Evolutionary conservation across 2,888 invertebrate species (phyloP), one percentile per base, ranked within the genome.

Genomic region (Ptychoptera contaminata): DNA sequence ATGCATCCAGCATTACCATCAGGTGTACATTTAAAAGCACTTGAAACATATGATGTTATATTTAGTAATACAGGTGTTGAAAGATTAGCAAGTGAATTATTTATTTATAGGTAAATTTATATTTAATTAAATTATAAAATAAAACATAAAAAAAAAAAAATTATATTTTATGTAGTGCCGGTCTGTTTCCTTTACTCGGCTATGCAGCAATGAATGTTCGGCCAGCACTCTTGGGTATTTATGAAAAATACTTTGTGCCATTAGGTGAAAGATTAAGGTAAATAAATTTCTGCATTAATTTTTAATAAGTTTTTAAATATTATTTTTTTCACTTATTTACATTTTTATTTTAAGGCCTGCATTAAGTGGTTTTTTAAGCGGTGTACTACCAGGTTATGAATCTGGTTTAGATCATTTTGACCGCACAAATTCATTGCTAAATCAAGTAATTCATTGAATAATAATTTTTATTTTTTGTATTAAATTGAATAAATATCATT

Each of bases 1-100:
- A 82, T 92, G 74, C 91, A 93, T 68, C 91, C 91, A 32, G 85
- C 85, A 14, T 68, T 92, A 51, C 91, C 92, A 16, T 83, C 85
- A 44, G 91, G 92, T 32, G 92, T 92, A 23, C 92, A 92, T 65
- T 67, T 91, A 48, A 91, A 90, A 65, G 88, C 90, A 16, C 67
- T 92, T 51, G 91, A 92, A 67, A 87, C 88, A 0, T 92, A 91
- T 63, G 85, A 86, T 58, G 81, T 86, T 51, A 86, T 92, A 59
- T 91, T 92, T 67, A 82, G 82, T 59, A 83, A 82, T 56, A 85
- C 91, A 67, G 88, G 88, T 47, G 79, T 84, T 41, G 79, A 79
- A 58, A 71, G 80, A 48, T 69, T 88, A 46, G 80, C 84, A 44
- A 79, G 82, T 55, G 87, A 88, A 58, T 68, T 87, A 45, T 87